Evolutionary conservation across 2,888 invertebrate genomes (phyloP).

Genomic region (Xanthia icteritia): DNA sequence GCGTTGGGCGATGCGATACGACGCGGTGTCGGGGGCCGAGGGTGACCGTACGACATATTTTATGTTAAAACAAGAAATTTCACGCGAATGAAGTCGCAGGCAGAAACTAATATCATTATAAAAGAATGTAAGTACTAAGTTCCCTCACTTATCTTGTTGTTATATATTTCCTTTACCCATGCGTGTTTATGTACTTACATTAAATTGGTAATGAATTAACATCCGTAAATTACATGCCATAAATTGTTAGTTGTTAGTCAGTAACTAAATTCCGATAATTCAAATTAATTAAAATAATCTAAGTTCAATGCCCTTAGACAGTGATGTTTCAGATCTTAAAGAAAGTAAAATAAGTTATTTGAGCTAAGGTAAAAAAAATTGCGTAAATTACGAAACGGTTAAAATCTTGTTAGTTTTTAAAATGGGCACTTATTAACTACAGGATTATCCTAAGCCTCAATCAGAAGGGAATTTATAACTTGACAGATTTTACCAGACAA

Average conservation of each 20-base stretch:
- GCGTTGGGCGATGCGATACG: too few species aligned
- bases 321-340: not conserved
- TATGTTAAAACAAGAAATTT: too few species aligned
- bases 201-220: slow-evolving; percentile 1
- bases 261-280: not conserved
- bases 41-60: too few species aligned
- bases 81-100: too few species aligned
- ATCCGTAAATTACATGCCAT: not conserved
- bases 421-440: not conserved
- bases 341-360: not conserved
- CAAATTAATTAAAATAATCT: slow-evolving; percentile 7
- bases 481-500: not conserved
- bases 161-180: not conserved
- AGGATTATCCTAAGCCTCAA: not conserved
- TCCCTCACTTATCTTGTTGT: slow-evolving; percentile 2
- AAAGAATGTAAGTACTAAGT: not conserved
- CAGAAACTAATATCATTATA: not conserved
- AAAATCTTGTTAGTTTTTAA: not conserved
- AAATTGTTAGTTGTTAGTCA: not conserved
- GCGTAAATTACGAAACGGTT: not conserved
- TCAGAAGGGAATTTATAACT: not conserved
- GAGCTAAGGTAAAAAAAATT: not conserved
- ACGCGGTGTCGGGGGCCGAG: too few species aligned
- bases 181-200: not conserved
- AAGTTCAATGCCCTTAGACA: not conserved